Evolutionary conservation across 2,888 invertebrate genomes (phyloP), one percentile per base, ranked within the genome.

Genomic region (Eupithecia subumbrata): DNA sequence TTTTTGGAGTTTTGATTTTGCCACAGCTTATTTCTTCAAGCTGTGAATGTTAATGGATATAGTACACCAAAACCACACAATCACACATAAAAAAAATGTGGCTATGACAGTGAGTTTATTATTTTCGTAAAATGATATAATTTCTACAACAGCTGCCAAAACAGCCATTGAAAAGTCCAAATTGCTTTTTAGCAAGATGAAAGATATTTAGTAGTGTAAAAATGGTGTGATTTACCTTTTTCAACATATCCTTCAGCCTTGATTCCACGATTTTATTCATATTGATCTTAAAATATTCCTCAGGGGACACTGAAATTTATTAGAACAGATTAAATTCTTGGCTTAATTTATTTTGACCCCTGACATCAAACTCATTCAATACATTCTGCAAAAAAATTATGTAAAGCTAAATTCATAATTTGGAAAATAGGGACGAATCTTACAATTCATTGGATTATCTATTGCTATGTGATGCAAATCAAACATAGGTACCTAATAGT

Each of bases 231-330:
- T 12, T 68, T 25, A 68, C 68, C 68, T 4, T 68, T 14, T 22
- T 14, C 43, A 68, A 0, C 68, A 68, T 22, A 5, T 68, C 68
- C 16, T 80, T 79, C 40, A 89, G 75, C 68, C 82, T 81, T 0
- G 34, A 22, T 2, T 75, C 69, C 43, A 88, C 71, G 18, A 88
- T 78, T 56, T 72, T 80, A 40, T 45, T 66, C 78, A 89, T 81
- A 75, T 88, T 88, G 60, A 37, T 34, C 77, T 80, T 86, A 72
- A 87, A 86, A 79, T 82, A 89, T 40, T 77, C 69, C 43, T 83
- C 82, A 1, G 87, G 83, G 25, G 83, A 73, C 7, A 74, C 88
- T 87, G 82, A 68, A 85, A 85, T 66, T 56, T 69, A 37, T 43
- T 45, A 45, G 3, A 43, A 14, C 11, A 22, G 22, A 43, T 68